phyloP scores from a whole-genome alignment of 2,113 vertebrate genomes.

The Ceratotherium simum region DNA sequence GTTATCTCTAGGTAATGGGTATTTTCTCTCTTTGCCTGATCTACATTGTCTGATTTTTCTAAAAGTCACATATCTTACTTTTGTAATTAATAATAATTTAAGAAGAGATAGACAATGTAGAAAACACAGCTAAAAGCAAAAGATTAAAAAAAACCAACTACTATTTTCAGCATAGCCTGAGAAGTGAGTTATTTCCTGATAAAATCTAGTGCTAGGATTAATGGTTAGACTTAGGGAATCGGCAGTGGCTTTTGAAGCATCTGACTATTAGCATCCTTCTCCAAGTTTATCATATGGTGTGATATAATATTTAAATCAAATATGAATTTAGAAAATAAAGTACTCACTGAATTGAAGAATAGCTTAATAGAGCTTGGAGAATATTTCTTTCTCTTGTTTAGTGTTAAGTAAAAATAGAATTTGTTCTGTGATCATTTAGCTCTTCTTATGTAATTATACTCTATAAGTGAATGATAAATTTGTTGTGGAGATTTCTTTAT shows the following conservation, averaged over 20 bases:
- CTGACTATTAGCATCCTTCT: neutral
- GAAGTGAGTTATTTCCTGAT: neutral
- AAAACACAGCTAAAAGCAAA: neutral
- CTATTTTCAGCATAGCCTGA: neutral
- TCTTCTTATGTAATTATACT: neutral
- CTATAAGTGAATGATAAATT: neutral
- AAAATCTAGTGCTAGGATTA: neutral
- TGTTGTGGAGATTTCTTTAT: neutral
- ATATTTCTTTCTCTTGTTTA: neutral
- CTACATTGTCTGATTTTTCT: conserved; percentile 1
- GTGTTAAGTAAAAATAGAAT: neutral
- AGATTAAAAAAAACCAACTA: neutral
- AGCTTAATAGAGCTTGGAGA: neutral
- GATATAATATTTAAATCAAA: conserved; percentile 37
- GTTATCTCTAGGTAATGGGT: neutral
- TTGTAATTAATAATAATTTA: conserved; percentile 52
- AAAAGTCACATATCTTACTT: conserved; percentile 39
- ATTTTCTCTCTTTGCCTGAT: neutral
- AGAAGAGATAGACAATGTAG: neutral
- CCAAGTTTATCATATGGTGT: neutral
- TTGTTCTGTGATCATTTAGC: neutral
- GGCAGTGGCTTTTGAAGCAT: neutral
- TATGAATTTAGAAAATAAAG: neutral
- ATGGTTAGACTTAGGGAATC: neutral
- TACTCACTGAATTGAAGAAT: neutral